Conservation (phyloP, 2,113 vertebrate species). For the Saccopteryx bilineata region DNA sequence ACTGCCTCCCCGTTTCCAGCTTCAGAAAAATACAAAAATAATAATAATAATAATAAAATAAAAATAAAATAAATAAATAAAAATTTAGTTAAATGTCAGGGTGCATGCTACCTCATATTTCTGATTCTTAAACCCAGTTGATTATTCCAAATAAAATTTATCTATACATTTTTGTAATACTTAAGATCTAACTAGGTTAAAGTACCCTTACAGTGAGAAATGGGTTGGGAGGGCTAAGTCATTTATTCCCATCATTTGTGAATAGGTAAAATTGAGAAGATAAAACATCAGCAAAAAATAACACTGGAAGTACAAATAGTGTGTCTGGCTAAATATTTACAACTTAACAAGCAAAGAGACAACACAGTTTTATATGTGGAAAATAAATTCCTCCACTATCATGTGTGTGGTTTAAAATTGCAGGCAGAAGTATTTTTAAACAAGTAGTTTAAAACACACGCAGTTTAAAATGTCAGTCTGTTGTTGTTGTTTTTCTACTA, state of each 20-base stretch:
- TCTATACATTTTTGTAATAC: neutral
- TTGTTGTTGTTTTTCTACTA: neutral
- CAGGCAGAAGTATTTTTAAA: neutral
- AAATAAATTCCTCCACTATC: conserved; percentile 27
- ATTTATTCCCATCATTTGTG: neutral
- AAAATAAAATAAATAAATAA: neutral
- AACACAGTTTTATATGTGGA: neutral
- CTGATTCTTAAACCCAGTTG: neutral
- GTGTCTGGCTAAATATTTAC: neutral
- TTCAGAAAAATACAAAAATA: too few relatives aligned
- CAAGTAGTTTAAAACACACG: neutral
- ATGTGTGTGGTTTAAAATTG: neutral
- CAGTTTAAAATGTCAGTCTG: conserved; percentile 6
- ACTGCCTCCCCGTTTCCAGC: too few relatives aligned
- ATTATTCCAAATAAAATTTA: conserved; percentile 8
- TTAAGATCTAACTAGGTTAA: conserved; percentile 17
- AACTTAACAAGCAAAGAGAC: neutral
- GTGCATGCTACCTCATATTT: neutral
- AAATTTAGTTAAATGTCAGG: neutral
- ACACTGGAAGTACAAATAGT: neutral
- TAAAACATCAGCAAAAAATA: conserved; percentile 18
- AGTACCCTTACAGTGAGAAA: neutral
- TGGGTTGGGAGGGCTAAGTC: neutral
- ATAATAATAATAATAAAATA: too few relatives aligned
- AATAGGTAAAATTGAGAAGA: neutral